Percentiles rank a stretch among this genome's conserved stretches.
These are phyloP conservation scores for Cerastis rubricosa DNA, from an alignment of 2,888 invertebrate species.

Conservation along the genomic window DNA sequence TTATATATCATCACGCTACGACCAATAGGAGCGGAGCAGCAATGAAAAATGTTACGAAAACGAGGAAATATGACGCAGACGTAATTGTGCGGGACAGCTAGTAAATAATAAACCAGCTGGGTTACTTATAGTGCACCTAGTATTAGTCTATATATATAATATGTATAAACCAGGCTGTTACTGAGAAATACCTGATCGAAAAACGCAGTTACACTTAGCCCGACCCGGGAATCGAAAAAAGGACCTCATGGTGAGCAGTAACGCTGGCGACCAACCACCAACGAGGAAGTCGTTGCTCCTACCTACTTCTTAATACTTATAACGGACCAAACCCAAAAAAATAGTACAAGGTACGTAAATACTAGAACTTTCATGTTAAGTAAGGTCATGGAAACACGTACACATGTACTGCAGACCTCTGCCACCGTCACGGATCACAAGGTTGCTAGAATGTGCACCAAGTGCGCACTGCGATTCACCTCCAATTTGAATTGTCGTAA, in stretches of 20 bases:
- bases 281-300: background rate
- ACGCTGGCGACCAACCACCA: background rate
- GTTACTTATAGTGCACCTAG: too few species aligned
- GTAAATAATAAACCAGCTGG: too few species aligned
- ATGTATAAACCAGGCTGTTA: background rate
- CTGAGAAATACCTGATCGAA: background rate
- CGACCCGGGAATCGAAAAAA: background rate
- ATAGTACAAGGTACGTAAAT: background rate
- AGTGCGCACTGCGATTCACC: constrained; percentile 20
- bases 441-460: constrained; percentile 44
- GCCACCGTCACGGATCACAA: constrained; percentile 36
- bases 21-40: too few species aligned
- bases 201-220: background rate
- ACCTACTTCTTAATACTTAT: background rate
- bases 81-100: too few species aligned
- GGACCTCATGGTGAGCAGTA: background rate
- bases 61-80: too few species aligned
- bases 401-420: background rate
- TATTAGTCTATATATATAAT: too few species aligned
- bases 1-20: too few species aligned
- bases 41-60: too few species aligned
- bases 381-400: constrained; percentile 47
- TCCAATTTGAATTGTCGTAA: constrained; percentile 26
- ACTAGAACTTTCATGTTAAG: constrained; percentile 32
- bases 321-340: background rate